Evolutionary conservation across 2,888 invertebrate genomes (phyloP).

Genomic region (Melanostoma scalare): DNA sequence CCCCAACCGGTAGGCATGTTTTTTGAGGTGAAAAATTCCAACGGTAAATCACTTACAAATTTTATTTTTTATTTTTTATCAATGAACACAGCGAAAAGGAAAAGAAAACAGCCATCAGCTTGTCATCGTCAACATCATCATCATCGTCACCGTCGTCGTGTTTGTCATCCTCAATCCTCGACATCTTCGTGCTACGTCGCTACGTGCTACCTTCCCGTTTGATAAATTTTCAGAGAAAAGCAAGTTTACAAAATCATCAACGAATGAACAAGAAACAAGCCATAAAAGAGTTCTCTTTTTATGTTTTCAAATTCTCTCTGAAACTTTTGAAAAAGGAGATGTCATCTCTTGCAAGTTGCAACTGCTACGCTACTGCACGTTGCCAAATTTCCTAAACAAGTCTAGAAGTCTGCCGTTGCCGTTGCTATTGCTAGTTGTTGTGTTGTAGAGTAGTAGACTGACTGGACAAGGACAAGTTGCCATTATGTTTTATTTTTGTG

Average conservation of each 20-base stretch:
- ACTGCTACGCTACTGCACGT: conserved; percentile 33
- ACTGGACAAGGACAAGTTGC: conserved; percentile 45
- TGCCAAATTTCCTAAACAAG: conserved; percentile 68
- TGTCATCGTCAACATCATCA: conserved; percentile 44
- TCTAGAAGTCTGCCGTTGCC: conserved; percentile 10
- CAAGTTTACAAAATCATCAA: conserved; percentile 5
- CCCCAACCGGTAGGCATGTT: conserved; percentile 4
- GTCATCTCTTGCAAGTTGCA: conserved; percentile 32
- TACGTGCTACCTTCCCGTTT: background rate
- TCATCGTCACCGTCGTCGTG: conserved; percentile 7
- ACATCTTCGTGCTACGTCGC: too few relatives aligned
- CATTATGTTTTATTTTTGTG: conserved; percentile 47
- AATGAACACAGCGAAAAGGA: conserved; percentile 53
- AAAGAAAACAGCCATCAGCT: conserved; percentile 13
- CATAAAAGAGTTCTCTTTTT: conserved; percentile 21
- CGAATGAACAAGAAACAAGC: conserved; percentile 26
- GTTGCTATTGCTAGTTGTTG: background rate
- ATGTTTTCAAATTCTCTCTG: conserved; percentile 19
- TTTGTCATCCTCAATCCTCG: too few relatives aligned
- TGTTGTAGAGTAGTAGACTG: background rate
- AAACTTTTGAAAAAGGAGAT: conserved; percentile 24
- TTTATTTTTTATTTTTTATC: conserved; percentile 55
- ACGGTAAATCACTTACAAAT: conserved; percentile 56
- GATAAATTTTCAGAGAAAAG: conserved; percentile 12
- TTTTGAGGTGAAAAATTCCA: conserved; percentile 54